Conservation (phyloP, 2,113 vertebrate species). For the Heteronetta atricapilla region DNA sequence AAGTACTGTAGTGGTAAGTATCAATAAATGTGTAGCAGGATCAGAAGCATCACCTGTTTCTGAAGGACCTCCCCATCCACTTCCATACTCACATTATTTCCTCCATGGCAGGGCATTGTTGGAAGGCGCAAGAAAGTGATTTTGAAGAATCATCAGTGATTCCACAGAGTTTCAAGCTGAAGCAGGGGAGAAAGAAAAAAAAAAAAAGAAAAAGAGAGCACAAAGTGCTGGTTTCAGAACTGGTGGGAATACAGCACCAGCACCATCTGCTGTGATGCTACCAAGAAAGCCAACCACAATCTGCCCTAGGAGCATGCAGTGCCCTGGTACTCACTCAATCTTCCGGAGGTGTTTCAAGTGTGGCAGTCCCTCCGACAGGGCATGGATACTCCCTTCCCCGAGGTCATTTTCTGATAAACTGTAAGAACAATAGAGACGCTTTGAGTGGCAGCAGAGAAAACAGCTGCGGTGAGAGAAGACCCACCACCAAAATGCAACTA, state of each 20-base stretch:
- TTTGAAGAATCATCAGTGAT: slow-evolving; percentile 62
- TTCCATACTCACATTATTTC: slow-evolving; percentile 75
- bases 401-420: slow-evolving; percentile 87
- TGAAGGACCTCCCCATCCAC: not conserved
- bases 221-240: not conserved
- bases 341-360: slow-evolving; percentile 74
- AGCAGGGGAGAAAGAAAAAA: not conserved
- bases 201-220: not conserved
- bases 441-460: not conserved
- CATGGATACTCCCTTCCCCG: slow-evolving; percentile 52
- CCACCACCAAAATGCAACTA: accelerated
- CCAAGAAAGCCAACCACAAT: not conserved
- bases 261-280: accelerated
- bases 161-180: slow-evolving; percentile 71
- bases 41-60: not conserved
- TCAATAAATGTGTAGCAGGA: not conserved
- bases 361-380: slow-evolving; percentile 70
- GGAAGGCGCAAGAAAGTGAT: slow-evolving; percentile 2
- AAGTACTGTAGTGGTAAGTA: not conserved
- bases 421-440: not conserved
- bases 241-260: accelerated
- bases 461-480: not conserved
- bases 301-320: accelerated
- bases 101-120: slow-evolving; percentile 66
- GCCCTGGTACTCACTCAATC: slow-evolving; percentile 79